Evolutionary conservation across 2,888 invertebrate genomes (phyloP).

Genomic region (Eristalinus aeneus): DNA sequence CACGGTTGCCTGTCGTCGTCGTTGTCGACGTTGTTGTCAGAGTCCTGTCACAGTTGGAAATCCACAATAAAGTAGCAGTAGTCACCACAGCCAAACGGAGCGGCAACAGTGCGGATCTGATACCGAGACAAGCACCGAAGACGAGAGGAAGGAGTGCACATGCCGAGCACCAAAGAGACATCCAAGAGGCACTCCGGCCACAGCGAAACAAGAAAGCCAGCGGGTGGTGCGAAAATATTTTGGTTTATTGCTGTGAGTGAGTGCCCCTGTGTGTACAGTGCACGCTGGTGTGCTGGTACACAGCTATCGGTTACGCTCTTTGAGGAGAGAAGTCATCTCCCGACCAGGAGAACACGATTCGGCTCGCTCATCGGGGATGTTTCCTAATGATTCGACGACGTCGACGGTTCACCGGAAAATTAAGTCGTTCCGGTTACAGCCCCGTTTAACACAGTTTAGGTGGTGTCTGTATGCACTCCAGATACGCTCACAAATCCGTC

Average conservation of each 20-base stretch:
- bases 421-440: conserved; percentile 66
- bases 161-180: conserved; percentile 40
- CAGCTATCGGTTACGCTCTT: conserved; percentile 55
- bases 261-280: conserved; percentile 58
- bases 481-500: conserved; percentile 36
- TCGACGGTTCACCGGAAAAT: conserved; percentile 34
- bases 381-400: conserved; percentile 46
- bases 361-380: conserved; percentile 57
- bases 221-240: conserved; percentile 68
- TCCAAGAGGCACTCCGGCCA: conserved; percentile 53
- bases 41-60: conserved; percentile 65
- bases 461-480: conserved; percentile 56
- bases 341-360: conserved; percentile 35
- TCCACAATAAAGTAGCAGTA: conserved; percentile 68
- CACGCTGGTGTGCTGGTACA: conserved; percentile 8
- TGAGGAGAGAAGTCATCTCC: conserved; percentile 9
- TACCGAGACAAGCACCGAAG: conserved; percentile 40
- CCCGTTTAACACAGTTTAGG: conserved; percentile 50
- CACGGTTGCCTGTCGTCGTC: not conserved
- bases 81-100: conserved; percentile 58
- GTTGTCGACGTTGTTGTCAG: not conserved
- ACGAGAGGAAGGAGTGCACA: conserved; percentile 12
- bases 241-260: conserved; percentile 62
- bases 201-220: conserved; percentile 55
- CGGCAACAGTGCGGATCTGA: conserved; percentile 14